Conservation (phyloP, 2,113 vertebrate genomes). For the Solea solea region DNA sequence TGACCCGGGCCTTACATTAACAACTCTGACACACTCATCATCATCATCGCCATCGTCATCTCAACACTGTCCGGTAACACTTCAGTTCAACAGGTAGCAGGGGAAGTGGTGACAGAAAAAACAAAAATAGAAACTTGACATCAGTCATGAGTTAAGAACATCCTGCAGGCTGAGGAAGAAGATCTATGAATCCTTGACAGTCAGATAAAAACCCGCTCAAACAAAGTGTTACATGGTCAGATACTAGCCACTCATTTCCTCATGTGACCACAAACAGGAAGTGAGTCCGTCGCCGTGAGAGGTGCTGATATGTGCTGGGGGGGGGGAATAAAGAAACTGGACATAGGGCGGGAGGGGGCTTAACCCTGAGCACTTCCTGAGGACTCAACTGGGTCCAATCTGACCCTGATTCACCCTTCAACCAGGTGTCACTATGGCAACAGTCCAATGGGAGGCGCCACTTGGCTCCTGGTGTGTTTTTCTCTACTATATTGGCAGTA, state of each 20-base stretch:
- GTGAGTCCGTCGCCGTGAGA: conserved; percentile 18
- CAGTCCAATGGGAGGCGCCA: conserved; percentile 41
- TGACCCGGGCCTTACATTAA: too few relatives aligned
- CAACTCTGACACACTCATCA: conserved; percentile 23
- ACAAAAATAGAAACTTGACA: conserved; percentile 18
- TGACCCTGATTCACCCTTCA: conserved; percentile 35
- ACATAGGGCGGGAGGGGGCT: background rate
- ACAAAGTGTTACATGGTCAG: conserved; percentile 52
- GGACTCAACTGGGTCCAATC: conserved; percentile 36
- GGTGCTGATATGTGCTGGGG: conserved; percentile 44
- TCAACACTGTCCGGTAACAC: conserved; percentile 57
- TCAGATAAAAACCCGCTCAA: conserved; percentile 29
- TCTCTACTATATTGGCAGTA: conserved; percentile 69
- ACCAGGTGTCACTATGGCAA: conserved; percentile 59
- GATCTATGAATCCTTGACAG: conserved; percentile 18
- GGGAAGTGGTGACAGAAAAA: background rate
- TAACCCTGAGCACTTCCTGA: conserved; percentile 49
- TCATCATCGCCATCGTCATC: too few relatives aligned
- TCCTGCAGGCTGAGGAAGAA: conserved; percentile 32
- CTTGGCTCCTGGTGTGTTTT: conserved; percentile 2
- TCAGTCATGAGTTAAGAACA: conserved; percentile 36
- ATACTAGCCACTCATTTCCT: background rate
- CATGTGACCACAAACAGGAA: background rate
- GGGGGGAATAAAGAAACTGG: conserved; percentile 3
- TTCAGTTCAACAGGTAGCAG: conserved; percentile 34